phyloP scores from a whole-genome alignment of 1,140 invertebrate genomes.

The Spodoptera frugiperda region DNA sequence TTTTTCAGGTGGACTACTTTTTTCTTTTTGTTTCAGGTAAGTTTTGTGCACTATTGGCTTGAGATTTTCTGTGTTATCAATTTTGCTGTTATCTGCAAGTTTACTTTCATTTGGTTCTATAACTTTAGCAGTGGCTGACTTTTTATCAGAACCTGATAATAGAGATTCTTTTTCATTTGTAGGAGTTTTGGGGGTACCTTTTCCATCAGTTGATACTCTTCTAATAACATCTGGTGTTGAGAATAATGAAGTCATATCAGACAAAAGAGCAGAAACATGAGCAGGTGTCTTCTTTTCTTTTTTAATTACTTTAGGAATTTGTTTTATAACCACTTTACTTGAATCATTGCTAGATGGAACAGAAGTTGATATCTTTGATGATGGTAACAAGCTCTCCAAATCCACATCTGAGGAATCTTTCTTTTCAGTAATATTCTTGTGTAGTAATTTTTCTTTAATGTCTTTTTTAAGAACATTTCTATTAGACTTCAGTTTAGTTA shows the following conservation, averaged over 20 bases:
- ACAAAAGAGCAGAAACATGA: conserved; percentile 87
- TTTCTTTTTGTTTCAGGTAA: conserved; percentile 68
- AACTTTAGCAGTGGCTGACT: conserved; percentile 63
- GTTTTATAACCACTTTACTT: conserved; percentile 74
- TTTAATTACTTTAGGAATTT: conserved; percentile 84
- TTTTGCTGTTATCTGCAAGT: conserved; percentile 56
- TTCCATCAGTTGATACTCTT: conserved; percentile 86
- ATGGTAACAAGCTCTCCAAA: conserved; percentile 59
- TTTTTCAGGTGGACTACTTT: conserved; percentile 64
- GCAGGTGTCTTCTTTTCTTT: conserved; percentile 90
- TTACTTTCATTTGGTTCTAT: conserved; percentile 65
- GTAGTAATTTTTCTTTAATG: conserved; percentile 73
- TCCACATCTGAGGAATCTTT: conserved; percentile 59
- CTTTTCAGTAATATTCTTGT: conserved; percentile 63
- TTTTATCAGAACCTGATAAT: conserved; percentile 59
- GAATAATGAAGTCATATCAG: conserved; percentile 89
- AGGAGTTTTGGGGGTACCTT: conserved; percentile 69
- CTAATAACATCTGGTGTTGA: conserved; percentile 93
- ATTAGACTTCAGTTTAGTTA: conserved; percentile 66
- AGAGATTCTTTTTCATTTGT: conserved; percentile 60
- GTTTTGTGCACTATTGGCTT: conserved; percentile 69
- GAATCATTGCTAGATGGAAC: conserved; percentile 54
- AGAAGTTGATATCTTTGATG: conserved; percentile 57
- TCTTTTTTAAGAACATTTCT: conserved; percentile 74
- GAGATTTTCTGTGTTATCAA: conserved; percentile 63